Evolutionary conservation across 2,797 vertebrate genomes (phyloP).

Genomic region (Chaunax sp.): DNA sequence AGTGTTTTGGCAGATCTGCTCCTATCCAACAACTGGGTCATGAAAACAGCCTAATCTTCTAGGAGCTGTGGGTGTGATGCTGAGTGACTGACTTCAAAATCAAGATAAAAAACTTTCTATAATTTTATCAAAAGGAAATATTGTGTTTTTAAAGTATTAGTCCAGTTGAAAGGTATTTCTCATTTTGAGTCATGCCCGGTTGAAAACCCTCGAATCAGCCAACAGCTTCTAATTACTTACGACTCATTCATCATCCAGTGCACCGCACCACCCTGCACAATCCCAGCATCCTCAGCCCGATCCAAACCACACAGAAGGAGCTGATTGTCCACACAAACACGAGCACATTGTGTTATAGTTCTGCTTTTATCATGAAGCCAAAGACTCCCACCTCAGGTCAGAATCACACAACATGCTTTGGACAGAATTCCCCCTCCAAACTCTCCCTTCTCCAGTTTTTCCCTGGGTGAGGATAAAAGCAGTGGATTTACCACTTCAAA

Average conservation of each 20-base stretch:
- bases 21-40: slow-evolving; percentile 50
- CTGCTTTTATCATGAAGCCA: not conserved
- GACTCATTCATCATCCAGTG: slow-evolving; percentile 26
- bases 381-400: slow-evolving; percentile 8
- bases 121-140: not conserved
- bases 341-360: not conserved
- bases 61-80: slow-evolving; percentile 41
- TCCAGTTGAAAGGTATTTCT: not conserved
- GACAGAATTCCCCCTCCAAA: slow-evolving; percentile 10
- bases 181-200: not conserved
- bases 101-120: too few species aligned
- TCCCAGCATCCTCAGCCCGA: slow-evolving; percentile 31
- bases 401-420: slow-evolving; percentile 15
- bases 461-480: slow-evolving; percentile 40
- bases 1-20: slow-evolving; percentile 70
- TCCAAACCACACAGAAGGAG: slow-evolving; percentile 24
- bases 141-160: not conserved
- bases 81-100: too few species aligned
- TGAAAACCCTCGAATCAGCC: slow-evolving; percentile 20
- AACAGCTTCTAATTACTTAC: slow-evolving; percentile 36
- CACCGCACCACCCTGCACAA: slow-evolving; percentile 11
- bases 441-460: slow-evolving; percentile 20
- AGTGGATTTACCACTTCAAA: slow-evolving; percentile 53
- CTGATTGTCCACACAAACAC: slow-evolving; percentile 2
- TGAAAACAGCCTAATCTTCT: slow-evolving; percentile 48